A percentile compares a stretch with the other conserved stretches of the same genome.
Conservation (phyloP, 2,113 vertebrate genomes). For the Trogon melanurus region DNA sequence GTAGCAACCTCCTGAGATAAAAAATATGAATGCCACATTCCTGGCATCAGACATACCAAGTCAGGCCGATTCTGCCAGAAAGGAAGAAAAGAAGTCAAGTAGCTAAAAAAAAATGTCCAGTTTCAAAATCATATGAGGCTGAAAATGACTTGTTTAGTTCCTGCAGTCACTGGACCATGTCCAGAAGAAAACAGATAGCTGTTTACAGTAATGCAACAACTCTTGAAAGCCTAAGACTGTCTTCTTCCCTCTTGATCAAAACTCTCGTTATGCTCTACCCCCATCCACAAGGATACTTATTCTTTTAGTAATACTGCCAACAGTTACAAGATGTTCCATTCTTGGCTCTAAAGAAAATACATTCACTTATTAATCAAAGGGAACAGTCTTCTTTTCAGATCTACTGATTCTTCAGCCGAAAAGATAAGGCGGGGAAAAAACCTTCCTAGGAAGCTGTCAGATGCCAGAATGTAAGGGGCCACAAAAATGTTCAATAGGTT, state of each 20-base stretch:
- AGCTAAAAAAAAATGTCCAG: neutral
- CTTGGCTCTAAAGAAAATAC: slow-evolving; percentile 45
- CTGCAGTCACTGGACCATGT: neutral
- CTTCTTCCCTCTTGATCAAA: slow-evolving; percentile 34
- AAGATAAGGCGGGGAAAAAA: neutral
- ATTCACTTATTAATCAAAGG: slow-evolving; percentile 67
- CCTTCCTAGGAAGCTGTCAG: slow-evolving; percentile 22
- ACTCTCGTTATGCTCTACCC: neutral
- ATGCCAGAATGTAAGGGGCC: neutral
- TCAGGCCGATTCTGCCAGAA: neutral
- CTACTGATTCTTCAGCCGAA: slow-evolving; percentile 34
- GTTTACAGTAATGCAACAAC: slow-evolving; percentile 21
- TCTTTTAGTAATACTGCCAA: slow-evolving; percentile 39
- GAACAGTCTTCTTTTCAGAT: slow-evolving; percentile 32
- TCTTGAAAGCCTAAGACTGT: neutral
- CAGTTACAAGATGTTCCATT: slow-evolving; percentile 62
- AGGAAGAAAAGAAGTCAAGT: neutral
- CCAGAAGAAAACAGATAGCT: slow-evolving; percentile 23
- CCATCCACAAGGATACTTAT: slow-evolving; percentile 32
- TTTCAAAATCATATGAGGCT: slow-evolving; percentile 16
- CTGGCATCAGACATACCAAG: neutral
- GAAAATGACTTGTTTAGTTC: neutral
- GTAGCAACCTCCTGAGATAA: neutral
- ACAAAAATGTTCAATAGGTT: slow-evolving; percentile 11
- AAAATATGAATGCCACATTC: slow-evolving; percentile 10